These are phyloP conservation scores for Sinopyrophorus schimmeli DNA, from an alignment of 2,888 invertebrate genomes.

Conservation along the genomic window DNA sequence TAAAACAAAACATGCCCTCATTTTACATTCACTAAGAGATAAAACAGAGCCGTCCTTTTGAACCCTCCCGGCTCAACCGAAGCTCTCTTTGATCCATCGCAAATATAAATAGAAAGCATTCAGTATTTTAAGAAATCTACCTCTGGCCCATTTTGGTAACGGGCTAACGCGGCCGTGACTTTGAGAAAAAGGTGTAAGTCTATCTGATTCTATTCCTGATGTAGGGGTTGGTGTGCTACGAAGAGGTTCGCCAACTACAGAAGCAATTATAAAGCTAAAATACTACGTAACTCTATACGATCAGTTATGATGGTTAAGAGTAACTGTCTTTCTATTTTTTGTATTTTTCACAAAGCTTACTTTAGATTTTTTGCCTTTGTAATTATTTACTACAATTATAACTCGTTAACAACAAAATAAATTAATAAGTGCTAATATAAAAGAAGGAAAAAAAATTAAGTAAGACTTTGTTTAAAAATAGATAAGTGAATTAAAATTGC, in stretches of 20 bases:
- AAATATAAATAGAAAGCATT: not conserved
- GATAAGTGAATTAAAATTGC: conserved; percentile 5
- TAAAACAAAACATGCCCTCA: conserved; percentile 2
- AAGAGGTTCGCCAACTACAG: conserved; percentile 60
- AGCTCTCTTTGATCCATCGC: no score
- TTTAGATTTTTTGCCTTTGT: no score
- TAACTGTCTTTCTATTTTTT: no score
- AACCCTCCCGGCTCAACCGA: no score
- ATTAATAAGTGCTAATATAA: conserved; percentile 23
- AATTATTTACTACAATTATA: no score
- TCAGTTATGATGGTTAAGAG: no score
- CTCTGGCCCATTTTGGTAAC: conserved; percentile 64
- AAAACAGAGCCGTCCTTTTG: not conserved
- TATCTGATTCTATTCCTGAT: conserved; percentile 50
- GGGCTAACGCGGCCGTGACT: conserved; percentile 59
- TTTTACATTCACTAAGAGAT: conserved; percentile 1
- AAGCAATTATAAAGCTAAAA: conserved; percentile 38
- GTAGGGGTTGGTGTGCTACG: conserved; percentile 58
- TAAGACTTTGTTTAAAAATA: no score
- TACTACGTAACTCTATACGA: no score
- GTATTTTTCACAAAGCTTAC: no score
- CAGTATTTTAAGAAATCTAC: conserved; percentile 55
- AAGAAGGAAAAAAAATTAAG: conserved; percentile 19
- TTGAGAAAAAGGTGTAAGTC: conserved; percentile 53
- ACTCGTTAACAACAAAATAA: no score